phyloP scores from a whole-genome alignment of 2,888 invertebrate species.

The Campoplex capitator region DNA sequence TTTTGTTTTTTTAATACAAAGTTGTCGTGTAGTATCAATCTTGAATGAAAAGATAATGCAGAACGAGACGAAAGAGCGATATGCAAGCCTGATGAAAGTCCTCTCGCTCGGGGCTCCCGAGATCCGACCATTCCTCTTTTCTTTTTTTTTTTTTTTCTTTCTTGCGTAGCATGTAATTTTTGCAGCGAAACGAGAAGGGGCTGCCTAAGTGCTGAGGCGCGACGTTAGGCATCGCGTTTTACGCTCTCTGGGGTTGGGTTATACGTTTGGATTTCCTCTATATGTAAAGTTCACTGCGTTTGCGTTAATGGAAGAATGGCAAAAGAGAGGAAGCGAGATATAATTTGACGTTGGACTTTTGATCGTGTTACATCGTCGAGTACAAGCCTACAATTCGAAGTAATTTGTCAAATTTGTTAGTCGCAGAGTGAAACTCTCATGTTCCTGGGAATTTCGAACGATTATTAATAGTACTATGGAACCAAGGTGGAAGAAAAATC shows the following conservation, averaged over 20 bases:
- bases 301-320: conserved; percentile 74
- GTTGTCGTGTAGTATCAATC: conserved; percentile 68
- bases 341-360: conserved; percentile 13
- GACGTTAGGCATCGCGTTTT: conserved; percentile 44
- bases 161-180: conserved; percentile 74
- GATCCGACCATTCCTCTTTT: not conserved
- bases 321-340: conserved; percentile 59
- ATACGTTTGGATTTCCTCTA: conserved; percentile 62
- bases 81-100: conserved; percentile 74
- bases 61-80: conserved; percentile 45
- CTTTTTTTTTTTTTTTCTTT: too few relatives aligned
- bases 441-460: not conserved
- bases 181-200: conserved; percentile 68
- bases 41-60: conserved; percentile 57
- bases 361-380: conserved; percentile 18
- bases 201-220: conserved; percentile 68
- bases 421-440: conserved; percentile 65
- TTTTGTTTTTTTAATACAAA: conserved; percentile 38
- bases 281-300: conserved; percentile 11
- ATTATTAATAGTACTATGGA: not conserved
- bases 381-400: conserved; percentile 70
- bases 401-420: conserved; percentile 79
- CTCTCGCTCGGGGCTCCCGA: conserved; percentile 58
- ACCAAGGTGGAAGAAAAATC: not conserved
- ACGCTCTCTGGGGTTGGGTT: conserved; percentile 62